Base-by-base conservation (phyloP, 2,797 vertebrate genomes). In the Tenualosa thibaudeaui region DNA sequence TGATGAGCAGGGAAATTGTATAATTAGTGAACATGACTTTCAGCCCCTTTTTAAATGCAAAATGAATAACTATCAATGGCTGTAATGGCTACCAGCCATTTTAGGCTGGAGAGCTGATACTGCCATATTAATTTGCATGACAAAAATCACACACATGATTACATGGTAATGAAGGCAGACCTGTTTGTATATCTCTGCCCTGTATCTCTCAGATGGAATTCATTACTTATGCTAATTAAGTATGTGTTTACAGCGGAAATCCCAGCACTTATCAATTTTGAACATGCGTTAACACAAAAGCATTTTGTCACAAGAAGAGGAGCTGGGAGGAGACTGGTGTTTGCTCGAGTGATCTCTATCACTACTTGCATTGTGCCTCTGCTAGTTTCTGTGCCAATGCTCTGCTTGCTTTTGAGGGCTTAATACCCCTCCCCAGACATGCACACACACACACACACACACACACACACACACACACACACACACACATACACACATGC, bases 61-160 rank as follows among this genome's bases (percentile, higher is more conserved):
- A 43, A 46, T 46, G 8, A 75, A 75, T 43, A 43, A 78, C 22
- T 78, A 78, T 22, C 40, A 46, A 46, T 46, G 17, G 37, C 71
- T 78, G 40, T 22, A 46, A 46, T 78, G 71, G 71, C 37, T 46
- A 78, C 19, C 71, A 46, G 71, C 71, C 71, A 78, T 78, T 78
- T 78, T 78, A 8, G 40, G 6, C 46, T 43, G 40, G 17, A 37
- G 37, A 8, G 71, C 71, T 86, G 22, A 84, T 83, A 2, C 84
- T 82, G 46, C 83, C 68, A 62, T 75, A 26, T 12, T 85, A 71
- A 86, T 81, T 87, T 86, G 85, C 86, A 86, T 87, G 83, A 53
- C 40, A 78, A 78, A 78, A 78, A 78, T 46, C 37, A 7, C 19
- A 71, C 37, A 43, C 71, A 78, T 78, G 40, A 78, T 78, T 78